phyloP scores from a whole-genome alignment of 2,797 vertebrate species.

The Acanthurus lineatus region DNA sequence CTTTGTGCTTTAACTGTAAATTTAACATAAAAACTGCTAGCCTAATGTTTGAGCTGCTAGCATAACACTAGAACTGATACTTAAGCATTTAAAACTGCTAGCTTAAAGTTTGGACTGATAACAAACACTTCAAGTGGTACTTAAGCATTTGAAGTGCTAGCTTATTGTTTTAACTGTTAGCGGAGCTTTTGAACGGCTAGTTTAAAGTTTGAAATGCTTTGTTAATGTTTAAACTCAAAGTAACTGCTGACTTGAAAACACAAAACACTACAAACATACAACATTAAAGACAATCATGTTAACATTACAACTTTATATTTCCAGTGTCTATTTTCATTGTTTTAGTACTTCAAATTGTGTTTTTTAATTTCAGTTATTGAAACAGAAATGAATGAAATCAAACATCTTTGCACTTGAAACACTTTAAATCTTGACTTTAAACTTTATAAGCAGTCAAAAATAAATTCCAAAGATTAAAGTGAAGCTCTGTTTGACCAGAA shows the following conservation, averaged over 20 bases:
- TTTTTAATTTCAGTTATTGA: not conserved
- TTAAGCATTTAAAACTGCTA: too few species aligned
- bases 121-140: too few species aligned
- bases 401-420: conserved; percentile 5
- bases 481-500: conserved; percentile 38
- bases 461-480: conserved; percentile 42
- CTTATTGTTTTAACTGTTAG: not conserved
- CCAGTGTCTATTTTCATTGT: not conserved
- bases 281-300: not conserved
- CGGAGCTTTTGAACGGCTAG: not conserved
- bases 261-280: not conserved
- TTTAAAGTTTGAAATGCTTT: not conserved
- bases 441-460: conserved; percentile 20
- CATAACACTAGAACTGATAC: too few species aligned
- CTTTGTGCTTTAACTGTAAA: too few species aligned
- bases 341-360: not conserved
- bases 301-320: conserved; percentile 1
- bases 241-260: not conserved
- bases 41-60: too few species aligned
- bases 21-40: too few species aligned
- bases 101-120: too few species aligned
- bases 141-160: not conserved
- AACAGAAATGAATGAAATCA: conserved; percentile 17
- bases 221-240: not conserved
- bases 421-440: conserved; percentile 14